Conservation (phyloP, 1,140 invertebrate genomes). For the Calephelis virginiensis region DNA sequence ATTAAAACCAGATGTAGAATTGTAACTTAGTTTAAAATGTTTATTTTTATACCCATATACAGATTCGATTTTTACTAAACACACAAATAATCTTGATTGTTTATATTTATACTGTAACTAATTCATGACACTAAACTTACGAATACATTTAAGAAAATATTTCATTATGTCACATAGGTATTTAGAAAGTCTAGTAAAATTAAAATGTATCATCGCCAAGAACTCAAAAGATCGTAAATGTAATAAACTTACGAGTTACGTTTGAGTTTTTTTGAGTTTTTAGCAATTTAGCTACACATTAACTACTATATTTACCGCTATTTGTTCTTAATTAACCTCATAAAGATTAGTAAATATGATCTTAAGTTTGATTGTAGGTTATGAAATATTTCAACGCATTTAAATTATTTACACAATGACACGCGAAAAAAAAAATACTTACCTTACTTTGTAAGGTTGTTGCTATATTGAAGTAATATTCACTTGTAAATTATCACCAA, state of each 20-base stretch:
- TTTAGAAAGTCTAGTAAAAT: conserved; percentile 1
- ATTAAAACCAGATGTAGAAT: no score
- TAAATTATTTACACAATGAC: conserved; percentile 19
- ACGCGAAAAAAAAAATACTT: conserved; percentile 31
- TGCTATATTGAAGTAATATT: conserved; percentile 39
- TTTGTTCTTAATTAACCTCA: background rate
- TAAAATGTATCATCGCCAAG: background rate
- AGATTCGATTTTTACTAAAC: no score
- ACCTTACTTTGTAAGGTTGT: conserved; percentile 38
- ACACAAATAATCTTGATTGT: no score
- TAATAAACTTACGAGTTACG: background rate
- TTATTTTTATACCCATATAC: no score
- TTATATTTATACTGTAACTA: no score
- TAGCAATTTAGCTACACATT: no score
- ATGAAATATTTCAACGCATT: conserved; percentile 30
- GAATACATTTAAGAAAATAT: background rate
- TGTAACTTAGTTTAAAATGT: no score
- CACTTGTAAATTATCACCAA: conserved; percentile 71
- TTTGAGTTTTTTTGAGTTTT: no score
- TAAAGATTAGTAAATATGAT: background rate
- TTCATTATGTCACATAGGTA: background rate
- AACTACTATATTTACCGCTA: no score
- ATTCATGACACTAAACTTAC: no score
- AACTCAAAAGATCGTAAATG: background rate
- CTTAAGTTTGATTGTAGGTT: conserved; percentile 39